phyloP scores from a whole-genome alignment of 2,888 invertebrate species.

The Gastrophysa polygoni region DNA sequence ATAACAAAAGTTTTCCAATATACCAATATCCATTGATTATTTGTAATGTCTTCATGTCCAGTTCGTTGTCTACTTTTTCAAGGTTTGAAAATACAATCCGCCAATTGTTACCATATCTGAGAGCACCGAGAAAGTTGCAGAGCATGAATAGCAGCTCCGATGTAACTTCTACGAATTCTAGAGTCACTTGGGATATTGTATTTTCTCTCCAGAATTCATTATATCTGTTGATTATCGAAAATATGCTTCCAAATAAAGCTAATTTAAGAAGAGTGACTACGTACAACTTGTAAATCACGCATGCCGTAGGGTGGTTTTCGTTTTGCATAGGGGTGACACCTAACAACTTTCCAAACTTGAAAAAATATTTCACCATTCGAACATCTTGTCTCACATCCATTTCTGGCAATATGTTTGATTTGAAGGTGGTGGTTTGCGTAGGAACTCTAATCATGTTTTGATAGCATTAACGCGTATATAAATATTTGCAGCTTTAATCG shows the following conservation, averaged over 20 bases:
- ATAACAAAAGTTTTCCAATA: constrained; percentile 3
- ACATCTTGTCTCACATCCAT: too few species aligned
- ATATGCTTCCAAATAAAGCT: constrained; percentile 17
- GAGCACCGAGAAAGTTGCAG: constrained; percentile 16
- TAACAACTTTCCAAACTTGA: neutral
- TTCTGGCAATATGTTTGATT: too few species aligned
- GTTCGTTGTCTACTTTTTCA: constrained; percentile 14
- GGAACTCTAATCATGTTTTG: too few species aligned
- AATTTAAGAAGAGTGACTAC: constrained; percentile 3
- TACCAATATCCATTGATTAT: neutral
- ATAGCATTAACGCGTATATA: too few species aligned
- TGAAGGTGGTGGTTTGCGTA: too few species aligned
- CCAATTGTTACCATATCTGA: constrained; percentile 17
- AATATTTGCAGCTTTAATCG: too few species aligned
- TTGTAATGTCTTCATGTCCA: constrained; percentile 13
- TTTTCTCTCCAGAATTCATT: constrained; percentile 12
- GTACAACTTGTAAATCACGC: neutral
- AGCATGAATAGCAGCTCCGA: constrained; percentile 26
- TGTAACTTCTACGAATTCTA: constrained; percentile 21
- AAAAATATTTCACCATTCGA: neutral
- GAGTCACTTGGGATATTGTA: constrained; percentile 16
- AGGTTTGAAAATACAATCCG: constrained; percentile 15
- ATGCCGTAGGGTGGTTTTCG: neutral
- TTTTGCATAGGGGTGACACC: constrained; percentile 2
- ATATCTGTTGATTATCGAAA: constrained; percentile 21